Percentiles rank a stretch among this genome's conserved stretches.
Evolutionary conservation across 2,888 invertebrate genomes (phyloP).

Genomic region (Lycaena phlaeas): DNA sequence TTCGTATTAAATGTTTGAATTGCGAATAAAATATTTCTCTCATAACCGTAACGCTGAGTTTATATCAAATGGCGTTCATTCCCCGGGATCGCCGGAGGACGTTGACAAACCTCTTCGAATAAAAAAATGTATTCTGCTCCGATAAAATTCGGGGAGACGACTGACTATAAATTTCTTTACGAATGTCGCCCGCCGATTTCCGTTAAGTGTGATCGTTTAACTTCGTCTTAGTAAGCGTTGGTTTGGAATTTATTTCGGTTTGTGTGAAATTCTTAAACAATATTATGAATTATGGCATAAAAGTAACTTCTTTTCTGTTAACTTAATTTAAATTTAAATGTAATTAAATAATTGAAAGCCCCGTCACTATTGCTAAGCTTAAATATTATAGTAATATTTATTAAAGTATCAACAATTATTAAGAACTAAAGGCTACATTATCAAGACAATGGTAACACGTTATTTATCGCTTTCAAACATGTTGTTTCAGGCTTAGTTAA

Average conservation of each 20-base stretch:
- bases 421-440: no score
- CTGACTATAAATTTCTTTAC: slow-evolving; percentile 31
- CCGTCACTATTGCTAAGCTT: no score
- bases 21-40: slow-evolving; percentile 12
- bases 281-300: not conserved
- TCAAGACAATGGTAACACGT: no score
- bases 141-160: slow-evolving; percentile 53
- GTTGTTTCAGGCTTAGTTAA: no score
- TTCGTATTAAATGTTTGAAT: not conserved
- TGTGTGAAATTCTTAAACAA: not conserved
- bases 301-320: no score
- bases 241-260: slow-evolving; percentile 19
- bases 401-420: no score
- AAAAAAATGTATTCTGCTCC: slow-evolving; percentile 62
- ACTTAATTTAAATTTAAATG: no score
- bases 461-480: no score
- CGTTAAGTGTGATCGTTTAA: slow-evolving; percentile 23
- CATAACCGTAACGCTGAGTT: slow-evolving; percentile 34
- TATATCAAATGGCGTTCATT: slow-evolving; percentile 57
- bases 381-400: no score
- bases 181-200: slow-evolving; percentile 22
- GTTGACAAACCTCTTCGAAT: slow-evolving; percentile 57
- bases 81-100: slow-evolving; percentile 48
- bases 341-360: no score
- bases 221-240: slow-evolving; percentile 19